Base-by-base conservation (phyloP, 2,888 invertebrate species). In the Mactromeris polynyma region DNA sequence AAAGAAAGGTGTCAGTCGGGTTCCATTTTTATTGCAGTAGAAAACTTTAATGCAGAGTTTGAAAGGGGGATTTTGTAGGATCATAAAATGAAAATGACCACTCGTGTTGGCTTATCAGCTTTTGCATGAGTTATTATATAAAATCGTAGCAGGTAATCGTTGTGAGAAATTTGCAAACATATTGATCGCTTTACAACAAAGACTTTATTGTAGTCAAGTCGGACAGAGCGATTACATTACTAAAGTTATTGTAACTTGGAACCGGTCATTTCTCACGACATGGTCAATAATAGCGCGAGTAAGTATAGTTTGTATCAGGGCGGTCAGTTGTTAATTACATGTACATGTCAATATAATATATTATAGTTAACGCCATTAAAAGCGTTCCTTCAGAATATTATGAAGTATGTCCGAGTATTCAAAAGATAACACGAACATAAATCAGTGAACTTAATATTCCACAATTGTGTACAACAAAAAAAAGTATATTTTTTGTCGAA, bases 1-100 rank as follows among this genome's bases (percentile, higher is more conserved):
- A 40, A 82, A 54, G 36, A 64, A 82, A 64, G 82, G 40, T 54
- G 82, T 54, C 82, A 54, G 64, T 40, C 82, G 64, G 9, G 11
- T 40, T n/a, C 26, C 26, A 64, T 82, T 40, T 36, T 73, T 73
- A 73, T 64, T 81, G 17, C n/a, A 7, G 26, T 36, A 64, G 33
- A 64, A 9, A 64, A 64, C 14, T 33, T 40, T 17, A 80, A 46
- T 46, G 19, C 42, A 46, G 17, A 9, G 19, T 26, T 33, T 46
- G 11, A 80, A 7, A 31, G 14, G 46, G 46, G 42, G 46, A 31
- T 7, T 80, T 80, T 46, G 40, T 51, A 17, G 80, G 42, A 33
- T 80, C 42, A 31, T 26, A 19, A 51, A 26, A 3, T 31, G 38
- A 17, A 26, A n/a, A 80, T 80, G 33, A 80, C 46, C 73, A 73